Evolutionary conservation across 2,888 invertebrate genomes (phyloP).

Genomic region (Ctenicera cuprea): DNA sequence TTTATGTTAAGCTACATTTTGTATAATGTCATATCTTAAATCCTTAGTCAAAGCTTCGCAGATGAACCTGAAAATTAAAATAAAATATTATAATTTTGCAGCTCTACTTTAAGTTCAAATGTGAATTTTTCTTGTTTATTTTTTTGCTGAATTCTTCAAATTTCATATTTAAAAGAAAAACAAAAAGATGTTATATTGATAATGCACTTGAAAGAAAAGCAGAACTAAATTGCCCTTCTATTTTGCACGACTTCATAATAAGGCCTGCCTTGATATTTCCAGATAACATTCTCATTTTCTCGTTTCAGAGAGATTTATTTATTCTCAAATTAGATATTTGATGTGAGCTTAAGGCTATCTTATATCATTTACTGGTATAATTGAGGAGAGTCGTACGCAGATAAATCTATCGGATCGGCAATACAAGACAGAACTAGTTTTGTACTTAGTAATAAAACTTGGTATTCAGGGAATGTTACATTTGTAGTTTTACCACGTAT

Average conservation of each 20-base stretch:
- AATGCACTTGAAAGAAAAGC: background rate
- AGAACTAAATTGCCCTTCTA: background rate
- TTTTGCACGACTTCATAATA: constrained; percentile 11
- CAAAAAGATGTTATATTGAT: too few species aligned
- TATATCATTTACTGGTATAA: constrained; percentile 32
- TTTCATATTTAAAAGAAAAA: too few species aligned
- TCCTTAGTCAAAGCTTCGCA: too few species aligned
- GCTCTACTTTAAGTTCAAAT: too few species aligned
- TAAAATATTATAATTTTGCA: too few species aligned
- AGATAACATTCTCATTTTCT: constrained; percentile 25
- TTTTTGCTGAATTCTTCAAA: too few species aligned
- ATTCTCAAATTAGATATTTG: constrained; percentile 28
- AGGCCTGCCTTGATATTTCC: constrained; percentile 18
- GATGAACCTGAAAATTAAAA: too few species aligned
- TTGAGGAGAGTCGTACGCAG: constrained; percentile 28
- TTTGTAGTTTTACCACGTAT: constrained; percentile 46
- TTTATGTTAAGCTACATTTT: too few species aligned
- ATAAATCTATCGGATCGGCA: constrained; percentile 25
- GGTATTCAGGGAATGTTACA: constrained; percentile 39
- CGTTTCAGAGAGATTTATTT: constrained; percentile 16
- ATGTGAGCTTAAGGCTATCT: constrained; percentile 17
- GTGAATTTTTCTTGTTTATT: too few species aligned
- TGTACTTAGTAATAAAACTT: constrained; percentile 37
- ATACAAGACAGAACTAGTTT: constrained; percentile 31
- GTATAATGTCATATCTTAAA: too few species aligned